Base-by-base conservation (phyloP, 1,140 invertebrate genomes). In the Oreohelix idahoensis region DNA sequence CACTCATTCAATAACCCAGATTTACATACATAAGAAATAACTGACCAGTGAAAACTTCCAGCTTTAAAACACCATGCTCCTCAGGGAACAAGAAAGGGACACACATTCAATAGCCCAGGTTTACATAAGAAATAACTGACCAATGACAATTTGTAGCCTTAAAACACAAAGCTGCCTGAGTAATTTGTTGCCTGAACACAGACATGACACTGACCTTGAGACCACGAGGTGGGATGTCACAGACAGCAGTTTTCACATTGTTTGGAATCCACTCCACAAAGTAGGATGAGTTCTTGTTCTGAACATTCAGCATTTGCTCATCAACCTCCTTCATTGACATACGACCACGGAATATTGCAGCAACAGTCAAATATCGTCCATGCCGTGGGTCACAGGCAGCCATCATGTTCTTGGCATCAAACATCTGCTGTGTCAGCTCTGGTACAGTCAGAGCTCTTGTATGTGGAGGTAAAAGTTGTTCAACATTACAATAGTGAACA, bases 331-430 rank as follows among this genome's bases (percentile, higher is more conserved):
- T 98, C 97, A 98, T 98, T 36, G 97, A 98, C 97, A 99, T 98
- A 76, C 96, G 94, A 39, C 94, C 98, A 79, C 97, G 95, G 95
- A 98, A 99, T 88, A 99, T 96, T 70, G 97, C 96, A 15, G 98
- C 98, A 0, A 98, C 95, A 0, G 98, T 98, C 26, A 99, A 94
- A 92, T 98, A 99, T 80, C 97, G 94, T n/a, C 74, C 74, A 49
- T 76, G 74, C 1, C 74, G 39, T 1, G 74, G 74, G n/a, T 76
- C 74, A 53, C 97, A 98, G n/a, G 97, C 97, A 35, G 97, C 97
- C 97, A 98, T 98, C 97, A 98, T 98, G 93, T 92, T 76, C 74
- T 76, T 76, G 42, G 74, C 74, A 35, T 76, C 74, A 51, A 76
- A 76, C 74, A 76, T 76, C 88, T 94, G 93, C 80, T 93, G 90